Evolutionary conservation across 2,797 vertebrate genomes (phyloP).

Genomic region (Vespertilio murinus): DNA sequence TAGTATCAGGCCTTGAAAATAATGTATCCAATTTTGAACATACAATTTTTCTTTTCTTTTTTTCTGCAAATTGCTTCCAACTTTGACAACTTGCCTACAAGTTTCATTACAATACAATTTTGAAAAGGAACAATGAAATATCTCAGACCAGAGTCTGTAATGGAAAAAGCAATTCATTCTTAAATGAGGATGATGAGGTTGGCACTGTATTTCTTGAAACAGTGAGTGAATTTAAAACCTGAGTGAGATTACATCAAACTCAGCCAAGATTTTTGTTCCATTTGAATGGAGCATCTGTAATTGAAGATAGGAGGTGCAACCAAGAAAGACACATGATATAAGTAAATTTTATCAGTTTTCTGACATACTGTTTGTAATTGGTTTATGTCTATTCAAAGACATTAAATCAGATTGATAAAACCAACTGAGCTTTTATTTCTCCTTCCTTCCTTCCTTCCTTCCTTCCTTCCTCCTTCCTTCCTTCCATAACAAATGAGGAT

Average conservation of each 20-base stretch:
- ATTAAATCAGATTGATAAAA: conserved; percentile 43
- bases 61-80: conserved; percentile 66
- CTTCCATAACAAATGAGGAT: neutral
- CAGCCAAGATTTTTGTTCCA: conserved; percentile 59
- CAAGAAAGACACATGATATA: neutral
- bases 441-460: neutral
- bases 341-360: conserved; percentile 54
- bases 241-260: conserved; percentile 59
- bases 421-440: neutral
- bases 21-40: conserved; percentile 54
- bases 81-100: conserved; percentile 65
- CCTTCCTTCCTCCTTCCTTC: neutral
- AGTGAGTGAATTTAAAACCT: conserved; percentile 67
- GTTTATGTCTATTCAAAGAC: conserved; percentile 17
- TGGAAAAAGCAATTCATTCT: conserved; percentile 74
- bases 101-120: conserved; percentile 69
- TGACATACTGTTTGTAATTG: conserved; percentile 39
- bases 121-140: conserved; percentile 64
- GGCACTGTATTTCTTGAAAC: conserved; percentile 56
- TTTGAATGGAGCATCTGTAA: conserved; percentile 68
- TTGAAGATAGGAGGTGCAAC: conserved; percentile 37
- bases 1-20: conserved; percentile 57
- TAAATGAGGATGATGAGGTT: conserved; percentile 75
- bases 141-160: conserved; percentile 59
- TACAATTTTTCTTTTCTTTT: neutral